Evolutionary conservation across 1,140 invertebrate genomes (phyloP), one percentile per base, ranked within the genome.

Genomic region (Drosophila sp.): DNA sequence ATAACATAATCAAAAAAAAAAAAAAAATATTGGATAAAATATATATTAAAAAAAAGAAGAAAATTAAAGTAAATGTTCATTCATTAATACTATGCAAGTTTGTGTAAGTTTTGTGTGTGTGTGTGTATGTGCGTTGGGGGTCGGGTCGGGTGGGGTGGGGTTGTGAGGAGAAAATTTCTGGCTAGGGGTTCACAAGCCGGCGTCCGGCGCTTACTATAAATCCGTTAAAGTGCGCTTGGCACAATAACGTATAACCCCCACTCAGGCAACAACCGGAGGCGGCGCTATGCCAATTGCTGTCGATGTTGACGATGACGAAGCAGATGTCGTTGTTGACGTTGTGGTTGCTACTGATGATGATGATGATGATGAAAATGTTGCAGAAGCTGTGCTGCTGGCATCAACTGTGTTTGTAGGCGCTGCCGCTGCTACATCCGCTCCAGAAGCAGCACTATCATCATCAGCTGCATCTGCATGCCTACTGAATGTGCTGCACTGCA

Each of bases 201-300:
- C 83, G 84, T 70, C 83, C 80, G 76, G 83, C 82, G 83, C 82
- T 86, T 84, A 89, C 76, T 90, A 90, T 71, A 91, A 82, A 61
- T 89, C 79, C 78, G 89, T 90, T 80, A 85, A 55, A 72, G 80
- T 90, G 75, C 80, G 90, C 61, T 91, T 91, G 60, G 82, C 90
- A 83, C 85, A 91, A 81, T 90, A 91, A 82, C 90, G 90, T 80
- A 91, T 91, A 68, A 91, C 90, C 90, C 90, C 90, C 85, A 91
- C 90, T 91, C 90, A 91, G 90, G 90, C 90, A 91, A 91, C 90
- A 70, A 91, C 90, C 47, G 90, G 90, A 30, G 90, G 90, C 61
- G 86, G 82, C 35, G 89, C 73, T 89, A 89, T 89, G 50, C 85
- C 84, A 50, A 79, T 82, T 32, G 68, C 57, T 60, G 75, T 61